Conservation (phyloP, 2,888 invertebrate species). For the Dryomyza anilis region DNA sequence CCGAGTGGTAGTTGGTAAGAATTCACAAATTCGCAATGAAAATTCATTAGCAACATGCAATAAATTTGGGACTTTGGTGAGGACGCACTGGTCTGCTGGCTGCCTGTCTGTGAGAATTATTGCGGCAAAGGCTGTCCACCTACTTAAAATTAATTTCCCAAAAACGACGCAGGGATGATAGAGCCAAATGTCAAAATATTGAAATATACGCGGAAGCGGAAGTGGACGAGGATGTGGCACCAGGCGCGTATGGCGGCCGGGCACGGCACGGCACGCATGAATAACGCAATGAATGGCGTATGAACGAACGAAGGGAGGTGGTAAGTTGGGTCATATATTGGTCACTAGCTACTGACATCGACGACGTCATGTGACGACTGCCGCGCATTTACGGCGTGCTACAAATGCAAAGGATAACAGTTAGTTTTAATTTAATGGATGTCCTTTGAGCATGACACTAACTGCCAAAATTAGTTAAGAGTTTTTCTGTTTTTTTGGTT, state of each 20-base stretch:
- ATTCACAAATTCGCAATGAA: neutral
- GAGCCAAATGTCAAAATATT: constrained; percentile 32
- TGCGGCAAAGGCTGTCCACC: constrained; percentile 33
- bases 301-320: neutral
- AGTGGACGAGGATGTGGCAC: neutral
- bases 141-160: constrained; percentile 32
- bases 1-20: neutral
- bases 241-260: neutral
- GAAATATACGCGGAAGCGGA: constrained; percentile 28
- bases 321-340: no score
- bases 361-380: neutral
- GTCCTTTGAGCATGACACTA: constrained; percentile 30
- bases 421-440: constrained; percentile 31
- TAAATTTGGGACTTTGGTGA: constrained; percentile 13
- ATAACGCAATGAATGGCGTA: no score
- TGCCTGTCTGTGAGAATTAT: constrained; percentile 28
- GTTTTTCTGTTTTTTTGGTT: no score
- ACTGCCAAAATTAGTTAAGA: constrained; percentile 29
- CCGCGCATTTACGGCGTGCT: neutral
- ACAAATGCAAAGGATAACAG: constrained; percentile 1
- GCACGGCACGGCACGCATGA: no score
- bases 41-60: constrained; percentile 12
- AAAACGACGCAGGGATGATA: constrained; percentile 1
- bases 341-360: no score
- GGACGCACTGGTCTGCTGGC: neutral